Conservation (phyloP, 1,140 invertebrate species). For the Neodiprion fabricii region DNA sequence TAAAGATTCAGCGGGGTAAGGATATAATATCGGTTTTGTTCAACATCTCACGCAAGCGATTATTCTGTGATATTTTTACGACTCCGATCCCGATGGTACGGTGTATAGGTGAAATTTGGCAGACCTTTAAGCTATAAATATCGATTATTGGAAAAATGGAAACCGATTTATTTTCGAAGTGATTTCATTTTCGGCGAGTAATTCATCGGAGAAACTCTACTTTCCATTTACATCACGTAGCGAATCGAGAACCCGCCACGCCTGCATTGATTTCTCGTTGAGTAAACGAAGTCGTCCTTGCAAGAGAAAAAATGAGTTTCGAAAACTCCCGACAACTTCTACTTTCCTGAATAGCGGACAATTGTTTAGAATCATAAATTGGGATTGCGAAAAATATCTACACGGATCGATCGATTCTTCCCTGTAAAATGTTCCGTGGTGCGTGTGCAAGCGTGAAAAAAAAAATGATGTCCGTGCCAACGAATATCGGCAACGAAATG, state of each 20-base stretch:
- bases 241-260: neutral
- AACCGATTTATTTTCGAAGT: neutral
- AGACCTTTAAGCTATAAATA: neutral
- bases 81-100: neutral
- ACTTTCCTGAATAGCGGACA: no score
- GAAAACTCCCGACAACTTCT: no score
- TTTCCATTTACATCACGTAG: neutral
- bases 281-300: neutral
- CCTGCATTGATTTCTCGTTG: neutral
- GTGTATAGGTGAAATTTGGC: neutral
- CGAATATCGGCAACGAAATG: no score
- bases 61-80: neutral
- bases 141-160: constrained; percentile 4
- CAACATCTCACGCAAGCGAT: neutral
- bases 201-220: neutral
- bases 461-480: no score
- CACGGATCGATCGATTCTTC: no score
- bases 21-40: no score
- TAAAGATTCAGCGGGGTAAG: no score
- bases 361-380: no score
- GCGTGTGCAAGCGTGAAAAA: no score
- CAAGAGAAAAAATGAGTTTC: neutral
- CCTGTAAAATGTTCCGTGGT: no score
- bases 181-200: constrained; percentile 1
- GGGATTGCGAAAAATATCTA: no score